Evolutionary conservation across 2,113 vertebrate species (phyloP).

Genomic region (Oophaga pumilio): DNA sequence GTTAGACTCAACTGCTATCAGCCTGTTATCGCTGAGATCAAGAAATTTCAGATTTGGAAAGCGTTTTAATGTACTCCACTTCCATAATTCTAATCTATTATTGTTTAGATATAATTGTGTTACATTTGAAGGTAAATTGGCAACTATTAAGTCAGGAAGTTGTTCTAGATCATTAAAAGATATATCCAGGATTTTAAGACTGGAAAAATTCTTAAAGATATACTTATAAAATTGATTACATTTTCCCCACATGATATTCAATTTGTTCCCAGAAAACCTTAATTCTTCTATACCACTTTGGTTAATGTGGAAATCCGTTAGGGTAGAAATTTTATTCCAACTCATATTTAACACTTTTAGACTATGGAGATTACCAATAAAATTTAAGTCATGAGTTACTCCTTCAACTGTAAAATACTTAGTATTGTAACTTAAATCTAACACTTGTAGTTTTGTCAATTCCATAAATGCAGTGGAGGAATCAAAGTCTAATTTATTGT

Average conservation of each 20-base stretch:
- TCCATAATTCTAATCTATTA: slow-evolving; percentile 66
- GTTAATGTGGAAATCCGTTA: slow-evolving; percentile 71
- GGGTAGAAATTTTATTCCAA: slow-evolving; percentile 71
- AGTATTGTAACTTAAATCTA: slow-evolving; percentile 76
- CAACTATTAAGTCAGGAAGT: slow-evolving; percentile 65
- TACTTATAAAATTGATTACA: slow-evolving; percentile 60
- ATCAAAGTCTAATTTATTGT: slow-evolving; percentile 70
- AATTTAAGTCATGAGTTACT: slow-evolving; percentile 74
- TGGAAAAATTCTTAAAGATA: slow-evolving; percentile 70
- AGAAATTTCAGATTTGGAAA: slow-evolving; percentile 67
- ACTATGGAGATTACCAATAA: slow-evolving; percentile 69
- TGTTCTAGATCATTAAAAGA: slow-evolving; percentile 67
- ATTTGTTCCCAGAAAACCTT: slow-evolving; percentile 69
- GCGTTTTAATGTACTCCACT: slow-evolving; percentile 64
- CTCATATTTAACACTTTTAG: slow-evolving; percentile 73
- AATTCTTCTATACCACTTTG: slow-evolving; percentile 75
- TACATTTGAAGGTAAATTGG: slow-evolving; percentile 66
- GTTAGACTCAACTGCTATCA: slow-evolving; percentile 63
- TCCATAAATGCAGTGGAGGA: slow-evolving; percentile 68
- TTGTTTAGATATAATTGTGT: slow-evolving; percentile 63
- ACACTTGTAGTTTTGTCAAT: slow-evolving; percentile 66
- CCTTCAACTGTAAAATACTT: slow-evolving; percentile 77
- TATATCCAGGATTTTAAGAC: slow-evolving; percentile 74
- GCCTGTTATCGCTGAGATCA: slow-evolving; percentile 70
- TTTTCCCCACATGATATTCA: slow-evolving; percentile 74